Percentiles rank a stretch among this genome's conserved stretches.
These are phyloP conservation scores for Channa striata DNA, from an alignment of 2,797 vertebrate genomes.

Conservation along the genomic window DNA sequence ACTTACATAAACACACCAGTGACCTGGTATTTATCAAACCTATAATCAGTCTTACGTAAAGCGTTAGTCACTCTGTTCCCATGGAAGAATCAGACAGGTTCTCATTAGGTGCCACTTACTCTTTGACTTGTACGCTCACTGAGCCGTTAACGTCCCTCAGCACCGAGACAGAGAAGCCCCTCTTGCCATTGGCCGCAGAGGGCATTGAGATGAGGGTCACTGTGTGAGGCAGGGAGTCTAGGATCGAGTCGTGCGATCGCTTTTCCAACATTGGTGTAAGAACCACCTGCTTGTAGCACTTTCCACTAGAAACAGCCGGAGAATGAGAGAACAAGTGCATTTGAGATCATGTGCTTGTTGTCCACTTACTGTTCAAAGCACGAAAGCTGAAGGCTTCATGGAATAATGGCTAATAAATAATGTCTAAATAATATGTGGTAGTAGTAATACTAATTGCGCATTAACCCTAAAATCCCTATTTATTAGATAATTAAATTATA, in stretches of 20 bases:
- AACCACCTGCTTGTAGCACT: constrained; percentile 95
- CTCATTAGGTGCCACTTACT: constrained; percentile 86
- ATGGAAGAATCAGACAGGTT: neutral
- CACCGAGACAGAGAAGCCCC: constrained; percentile 92
- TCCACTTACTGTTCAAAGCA: neutral
- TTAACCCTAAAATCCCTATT: neutral
- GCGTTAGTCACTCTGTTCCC: constrained; percentile 37
- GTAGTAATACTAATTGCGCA: neutral
- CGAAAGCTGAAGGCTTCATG: neutral
- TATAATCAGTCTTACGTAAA: constrained; percentile 59
- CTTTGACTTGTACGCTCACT: constrained; percentile 92
- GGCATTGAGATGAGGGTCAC: constrained; percentile 96
- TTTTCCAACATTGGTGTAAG: constrained; percentile 95
- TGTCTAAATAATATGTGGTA: neutral
- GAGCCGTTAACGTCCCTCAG: constrained; percentile 87
- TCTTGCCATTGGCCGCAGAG: constrained; percentile 91
- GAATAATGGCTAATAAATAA: neutral
- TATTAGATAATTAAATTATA: neutral
- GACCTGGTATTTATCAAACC: constrained; percentile 36
- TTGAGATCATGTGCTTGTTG: neutral
- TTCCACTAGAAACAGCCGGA: constrained; percentile 85
- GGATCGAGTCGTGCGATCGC: constrained; percentile 88
- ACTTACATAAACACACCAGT: neutral
- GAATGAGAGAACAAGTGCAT: constrained; percentile 10
- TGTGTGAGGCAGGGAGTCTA: constrained; percentile 93